phyloP scores from a whole-genome alignment of 2,797 vertebrate genomes.

The Poecile montanus region DNA sequence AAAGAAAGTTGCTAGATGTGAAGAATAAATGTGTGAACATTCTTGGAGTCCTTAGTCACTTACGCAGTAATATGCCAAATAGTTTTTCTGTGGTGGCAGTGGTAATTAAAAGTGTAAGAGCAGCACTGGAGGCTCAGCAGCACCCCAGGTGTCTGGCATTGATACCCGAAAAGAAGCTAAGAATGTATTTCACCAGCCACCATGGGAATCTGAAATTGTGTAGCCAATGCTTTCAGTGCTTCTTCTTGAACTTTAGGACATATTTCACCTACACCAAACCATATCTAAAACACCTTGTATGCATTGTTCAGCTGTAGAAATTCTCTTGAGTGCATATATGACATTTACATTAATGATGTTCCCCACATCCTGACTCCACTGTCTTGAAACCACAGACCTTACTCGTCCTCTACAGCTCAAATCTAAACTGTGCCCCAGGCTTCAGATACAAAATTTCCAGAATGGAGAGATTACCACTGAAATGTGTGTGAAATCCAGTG shows the following conservation, averaged over 20 bases:
- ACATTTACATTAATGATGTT: neutral
- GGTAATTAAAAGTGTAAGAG: neutral
- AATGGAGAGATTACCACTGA: neutral
- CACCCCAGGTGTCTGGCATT: neutral
- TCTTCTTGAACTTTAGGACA: neutral
- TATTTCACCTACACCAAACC: neutral
- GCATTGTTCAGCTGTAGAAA: neutral
- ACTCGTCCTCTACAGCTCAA: neutral
- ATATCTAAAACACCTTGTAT: neutral
- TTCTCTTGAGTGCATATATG: neutral
- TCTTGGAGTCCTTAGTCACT: neutral
- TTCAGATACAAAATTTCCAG: neutral
- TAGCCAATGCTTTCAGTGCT: neutral
- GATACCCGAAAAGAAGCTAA: neutral
- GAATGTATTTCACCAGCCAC: conserved; percentile 21
- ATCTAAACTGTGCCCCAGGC: neutral
- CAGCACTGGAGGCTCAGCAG: neutral
- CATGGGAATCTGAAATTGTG: neutral
- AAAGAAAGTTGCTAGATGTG: neutral
- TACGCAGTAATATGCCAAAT: neutral
- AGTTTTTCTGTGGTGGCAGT: neutral
- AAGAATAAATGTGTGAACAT: neutral
- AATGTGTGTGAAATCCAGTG: neutral
- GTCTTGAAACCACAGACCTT: neutral
- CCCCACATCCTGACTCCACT: neutral